phyloP scores from a whole-genome alignment of 1,140 invertebrate genomes.

The Lordiphosa clarofinis region DNA sequence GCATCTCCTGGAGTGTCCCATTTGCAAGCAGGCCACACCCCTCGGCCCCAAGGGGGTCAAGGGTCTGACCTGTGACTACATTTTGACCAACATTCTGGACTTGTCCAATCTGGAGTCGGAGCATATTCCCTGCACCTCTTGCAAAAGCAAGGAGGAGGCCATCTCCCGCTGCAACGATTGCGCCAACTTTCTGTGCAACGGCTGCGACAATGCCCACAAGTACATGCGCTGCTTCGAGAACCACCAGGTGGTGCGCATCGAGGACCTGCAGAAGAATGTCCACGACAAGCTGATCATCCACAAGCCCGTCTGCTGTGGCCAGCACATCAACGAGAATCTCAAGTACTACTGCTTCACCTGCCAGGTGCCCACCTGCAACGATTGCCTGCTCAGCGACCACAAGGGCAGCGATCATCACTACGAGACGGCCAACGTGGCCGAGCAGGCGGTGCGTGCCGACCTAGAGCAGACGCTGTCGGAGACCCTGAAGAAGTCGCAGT shows the following conservation, averaged over 20 bases:
- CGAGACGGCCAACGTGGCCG: slow-evolving; percentile 87
- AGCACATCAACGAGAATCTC: slow-evolving; percentile 88
- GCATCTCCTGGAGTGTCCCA: slow-evolving; percentile 83
- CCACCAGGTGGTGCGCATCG: slow-evolving; percentile 92
- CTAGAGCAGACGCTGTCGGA: slow-evolving; percentile 86
- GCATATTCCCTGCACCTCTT: slow-evolving; percentile 91
- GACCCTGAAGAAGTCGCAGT: slow-evolving; percentile 84
- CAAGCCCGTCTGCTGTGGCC: slow-evolving; percentile 89
- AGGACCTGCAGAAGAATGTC: slow-evolving; percentile 88
- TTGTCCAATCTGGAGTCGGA: slow-evolving; percentile 88
- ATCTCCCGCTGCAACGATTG: slow-evolving; percentile 95
- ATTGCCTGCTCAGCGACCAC: slow-evolving; percentile 89
- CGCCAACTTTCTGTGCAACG: slow-evolving; percentile 94
- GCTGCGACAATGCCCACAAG: slow-evolving; percentile 96
- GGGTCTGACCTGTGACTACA: slow-evolving; percentile 90
- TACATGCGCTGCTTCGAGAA: slow-evolving; percentile 97
- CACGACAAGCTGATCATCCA: slow-evolving; percentile 86
- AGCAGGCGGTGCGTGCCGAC: slow-evolving; percentile 87
- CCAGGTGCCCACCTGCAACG: slow-evolving; percentile 90
- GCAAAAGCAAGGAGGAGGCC: slow-evolving; percentile 93
- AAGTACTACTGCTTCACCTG: slow-evolving; percentile 91
- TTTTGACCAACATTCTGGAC: slow-evolving; percentile 91
- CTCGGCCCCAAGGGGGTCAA: slow-evolving; percentile 86
- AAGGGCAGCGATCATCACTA: slow-evolving; percentile 88
- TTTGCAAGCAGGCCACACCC: slow-evolving; percentile 91